Evolutionary conservation across 2,113 vertebrate genomes (phyloP), one percentile per base, ranked within the genome.

Genomic region (Toxostoma redivivum): DNA sequence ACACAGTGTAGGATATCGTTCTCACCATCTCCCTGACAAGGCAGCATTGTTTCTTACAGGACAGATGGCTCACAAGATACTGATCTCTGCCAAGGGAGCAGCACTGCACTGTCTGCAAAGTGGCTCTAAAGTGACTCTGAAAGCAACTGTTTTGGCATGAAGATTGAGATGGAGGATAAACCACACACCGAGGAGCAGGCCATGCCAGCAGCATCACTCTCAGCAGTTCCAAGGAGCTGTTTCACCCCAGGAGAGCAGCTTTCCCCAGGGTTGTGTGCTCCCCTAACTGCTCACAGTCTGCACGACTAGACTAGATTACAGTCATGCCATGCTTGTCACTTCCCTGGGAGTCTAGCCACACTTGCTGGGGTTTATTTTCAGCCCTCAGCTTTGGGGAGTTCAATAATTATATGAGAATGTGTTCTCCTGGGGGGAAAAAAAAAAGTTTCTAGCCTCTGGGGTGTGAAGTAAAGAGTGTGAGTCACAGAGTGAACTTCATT

Each of bases 401-500:
- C 88, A 94, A 69, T 93, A 97, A 96, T 94, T 93, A 94, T n/a
- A 93, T 60, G 88, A 71, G 60, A 96, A 94, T 66, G 80, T 94
- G 54, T 61, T 92, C 84, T 60, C 87, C 61, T 61, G 44, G 13
- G n/a, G 19, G 4, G 3, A 12, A 44, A 40, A 47, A 35, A 77
- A 76, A 72, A 78, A 79, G 54, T 85, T 94, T 90, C 90, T 88
- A 96, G 80, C 88, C 90, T 96, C 80, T 65, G 25, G 82, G 72
- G 83, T 97, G 95, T 95, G 96, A 97, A 97, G 69, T 94, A 94
- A 97, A 94, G 93, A 94, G 64, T 70, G 82, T 97, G 94, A 96
- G 83, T 97, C 96, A 97, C 60, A 31, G 70, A 91, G 77, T 79
- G 91, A 94, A 92, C 81, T 84, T 88, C 95, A 96, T 92, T 96